These are phyloP conservation scores for Myiopsitta monachus DNA, from an alignment of 2,113 vertebrate species.

Conservation along the genomic window DNA sequence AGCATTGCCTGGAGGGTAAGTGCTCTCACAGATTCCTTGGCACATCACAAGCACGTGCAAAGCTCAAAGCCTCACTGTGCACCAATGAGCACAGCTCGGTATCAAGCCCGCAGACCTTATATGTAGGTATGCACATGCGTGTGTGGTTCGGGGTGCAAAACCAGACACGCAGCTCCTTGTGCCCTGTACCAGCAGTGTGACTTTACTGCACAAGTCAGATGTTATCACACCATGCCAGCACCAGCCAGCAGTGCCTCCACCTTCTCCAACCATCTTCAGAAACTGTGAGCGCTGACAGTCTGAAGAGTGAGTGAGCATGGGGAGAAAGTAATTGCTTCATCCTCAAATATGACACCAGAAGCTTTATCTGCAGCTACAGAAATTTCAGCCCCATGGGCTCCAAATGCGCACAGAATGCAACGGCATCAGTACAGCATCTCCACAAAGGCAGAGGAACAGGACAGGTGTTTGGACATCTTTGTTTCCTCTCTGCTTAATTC, in stretches of 20 bases:
- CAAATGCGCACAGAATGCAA: fast-evolving
- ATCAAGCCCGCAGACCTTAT: not conserved
- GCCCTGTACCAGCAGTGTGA: not conserved
- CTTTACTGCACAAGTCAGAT: not conserved
- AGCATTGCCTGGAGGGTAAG: not conserved
- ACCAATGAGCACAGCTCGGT: not conserved
- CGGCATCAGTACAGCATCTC: not conserved
- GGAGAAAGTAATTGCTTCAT: not conserved
- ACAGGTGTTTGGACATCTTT: not conserved
- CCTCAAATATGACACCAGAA: not conserved
- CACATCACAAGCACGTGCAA: fast-evolving
- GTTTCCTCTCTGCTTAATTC: not conserved
- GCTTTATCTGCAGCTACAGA: not conserved
- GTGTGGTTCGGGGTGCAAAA: not conserved
- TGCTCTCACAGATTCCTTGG: not conserved
- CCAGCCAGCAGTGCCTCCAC: not conserved
- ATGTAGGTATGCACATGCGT: fast-evolving
- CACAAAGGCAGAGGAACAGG: not conserved
- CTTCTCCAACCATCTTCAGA: not conserved
- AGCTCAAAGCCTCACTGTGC: not conserved
- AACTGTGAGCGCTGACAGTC: not conserved
- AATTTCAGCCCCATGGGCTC: not conserved
- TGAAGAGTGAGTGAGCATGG: not conserved
- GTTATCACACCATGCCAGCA: fast-evolving
- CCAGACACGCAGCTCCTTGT: not conserved